Conservation (phyloP, 2,888 invertebrate genomes). For the Netelia inedita region DNA sequence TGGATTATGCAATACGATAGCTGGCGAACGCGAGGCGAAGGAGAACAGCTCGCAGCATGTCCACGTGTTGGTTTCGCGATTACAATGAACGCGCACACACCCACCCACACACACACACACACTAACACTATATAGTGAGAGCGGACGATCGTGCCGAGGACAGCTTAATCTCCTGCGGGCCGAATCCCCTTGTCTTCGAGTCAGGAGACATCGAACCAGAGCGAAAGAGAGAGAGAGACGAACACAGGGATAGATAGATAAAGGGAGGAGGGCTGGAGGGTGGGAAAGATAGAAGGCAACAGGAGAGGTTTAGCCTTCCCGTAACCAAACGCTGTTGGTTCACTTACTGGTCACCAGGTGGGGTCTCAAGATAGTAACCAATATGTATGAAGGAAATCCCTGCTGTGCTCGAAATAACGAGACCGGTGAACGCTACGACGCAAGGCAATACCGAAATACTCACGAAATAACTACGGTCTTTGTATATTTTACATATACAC, state of each 20-base stretch:
- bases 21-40: background rate
- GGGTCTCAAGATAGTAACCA: slow-evolving; percentile 22
- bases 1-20: slow-evolving; percentile 12
- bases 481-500: no score
- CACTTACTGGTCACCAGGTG: slow-evolving; percentile 26
- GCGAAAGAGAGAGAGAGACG: background rate
- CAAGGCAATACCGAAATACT: background rate
- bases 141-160: slow-evolving; percentile 49
- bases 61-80: background rate
- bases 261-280: background rate
- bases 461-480: background rate
- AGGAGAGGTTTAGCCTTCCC: slow-evolving; percentile 19
- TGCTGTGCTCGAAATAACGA: slow-evolving; percentile 16
- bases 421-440: background rate
- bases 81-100: background rate
- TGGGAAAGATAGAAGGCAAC: background rate
- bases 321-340: background rate
- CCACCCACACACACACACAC: background rate
- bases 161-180: slow-evolving; percentile 54
- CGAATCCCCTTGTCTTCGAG: slow-evolving; percentile 19
- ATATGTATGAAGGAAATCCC: slow-evolving; percentile 41
- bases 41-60: slow-evolving; percentile 5
- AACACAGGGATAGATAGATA: no score
- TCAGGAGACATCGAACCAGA: slow-evolving; percentile 3
- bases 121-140: background rate